Evolutionary conservation across 2,888 invertebrate genomes (phyloP).

Genomic region (Yponomeuta sedellus): DNA sequence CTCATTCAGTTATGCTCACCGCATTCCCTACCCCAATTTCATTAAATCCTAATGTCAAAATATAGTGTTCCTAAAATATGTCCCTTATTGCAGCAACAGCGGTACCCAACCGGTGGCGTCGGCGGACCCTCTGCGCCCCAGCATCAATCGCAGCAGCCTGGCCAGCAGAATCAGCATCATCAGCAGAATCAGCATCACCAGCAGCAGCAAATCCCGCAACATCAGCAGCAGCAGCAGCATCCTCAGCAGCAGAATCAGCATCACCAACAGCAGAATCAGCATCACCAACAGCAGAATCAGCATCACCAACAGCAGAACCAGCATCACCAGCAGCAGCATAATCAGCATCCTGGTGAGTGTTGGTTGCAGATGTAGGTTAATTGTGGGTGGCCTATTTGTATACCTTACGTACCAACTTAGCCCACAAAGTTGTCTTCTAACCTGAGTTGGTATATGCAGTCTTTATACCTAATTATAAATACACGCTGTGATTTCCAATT

Average conservation of each 20-base stretch:
- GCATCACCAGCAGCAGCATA: slow-evolving; percentile 32
- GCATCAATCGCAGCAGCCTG: slow-evolving; percentile 31
- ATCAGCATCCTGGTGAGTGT: slow-evolving; percentile 43
- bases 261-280: slow-evolving; percentile 43
- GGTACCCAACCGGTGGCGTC: slow-evolving; percentile 26
- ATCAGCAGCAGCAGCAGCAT: slow-evolving; percentile 33
- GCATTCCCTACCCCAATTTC: too few species aligned
- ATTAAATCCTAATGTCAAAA: too few species aligned
- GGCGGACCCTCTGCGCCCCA: slow-evolving; percentile 30
- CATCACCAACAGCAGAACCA: slow-evolving; percentile 46
- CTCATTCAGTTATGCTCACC: too few species aligned
- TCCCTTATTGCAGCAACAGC: slow-evolving; percentile 20
- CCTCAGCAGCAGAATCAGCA: slow-evolving; percentile 51
- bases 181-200: slow-evolving; percentile 41
- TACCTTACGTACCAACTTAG: too few species aligned
- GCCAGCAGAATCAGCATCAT: slow-evolving; percentile 35
- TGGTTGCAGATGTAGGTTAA: neutral
- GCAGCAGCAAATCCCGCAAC: slow-evolving; percentile 33
- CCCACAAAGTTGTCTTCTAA: too few species aligned
- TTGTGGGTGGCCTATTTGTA: too few species aligned
- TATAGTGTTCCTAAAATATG: too few species aligned
- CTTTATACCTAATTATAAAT: too few species aligned
- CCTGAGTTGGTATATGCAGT: too few species aligned
- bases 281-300: slow-evolving; percentile 38
- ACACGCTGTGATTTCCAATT: too few species aligned